These are phyloP conservation scores for Carduelis carduelis DNA, from an alignment of 2,797 vertebrate species.

Conservation along the genomic window DNA sequence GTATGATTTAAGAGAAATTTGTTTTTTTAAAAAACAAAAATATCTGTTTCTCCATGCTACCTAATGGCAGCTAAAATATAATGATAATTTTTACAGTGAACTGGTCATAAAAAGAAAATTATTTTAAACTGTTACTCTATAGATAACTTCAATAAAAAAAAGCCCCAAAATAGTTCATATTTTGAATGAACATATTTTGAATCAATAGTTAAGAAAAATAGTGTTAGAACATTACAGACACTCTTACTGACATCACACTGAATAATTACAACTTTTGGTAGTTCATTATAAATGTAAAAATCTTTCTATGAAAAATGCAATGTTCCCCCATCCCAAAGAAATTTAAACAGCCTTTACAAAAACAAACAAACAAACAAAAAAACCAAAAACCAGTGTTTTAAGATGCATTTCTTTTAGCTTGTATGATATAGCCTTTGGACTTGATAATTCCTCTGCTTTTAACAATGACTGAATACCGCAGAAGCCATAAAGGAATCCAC, in stretches of 20 bases:
- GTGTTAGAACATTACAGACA: constrained; percentile 8
- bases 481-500: constrained; percentile 94
- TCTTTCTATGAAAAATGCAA: constrained; percentile 2
- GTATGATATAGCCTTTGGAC: constrained; percentile 96
- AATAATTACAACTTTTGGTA: constrained; percentile 53
- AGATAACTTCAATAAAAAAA: constrained; percentile 64
- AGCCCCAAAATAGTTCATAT: constrained; percentile 29
- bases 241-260: not conserved
- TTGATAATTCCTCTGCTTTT: constrained; percentile 98
- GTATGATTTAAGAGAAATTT: constrained; percentile 51
- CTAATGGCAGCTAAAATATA: constrained; percentile 70
- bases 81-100: constrained; percentile 72
- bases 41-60: constrained; percentile 60
- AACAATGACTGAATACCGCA: constrained; percentile 97
- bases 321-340: not conserved
- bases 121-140: constrained; percentile 65
- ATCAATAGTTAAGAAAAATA: constrained; percentile 44
- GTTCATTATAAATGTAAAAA: constrained; percentile 41
- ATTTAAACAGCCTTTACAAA: not conserved
- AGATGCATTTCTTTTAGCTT: constrained; percentile 82
- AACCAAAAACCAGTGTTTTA: constrained; percentile 21
- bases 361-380: not conserved
- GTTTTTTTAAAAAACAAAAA: constrained; percentile 60
- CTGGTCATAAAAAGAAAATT: constrained; percentile 73
- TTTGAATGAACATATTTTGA: no score